Percentiles rank a stretch among this genome's conserved stretches.
These are phyloP conservation scores for Trichosurus vulpecula DNA, from an alignment of 2,797 vertebrate species.

Conservation along the genomic window DNA sequence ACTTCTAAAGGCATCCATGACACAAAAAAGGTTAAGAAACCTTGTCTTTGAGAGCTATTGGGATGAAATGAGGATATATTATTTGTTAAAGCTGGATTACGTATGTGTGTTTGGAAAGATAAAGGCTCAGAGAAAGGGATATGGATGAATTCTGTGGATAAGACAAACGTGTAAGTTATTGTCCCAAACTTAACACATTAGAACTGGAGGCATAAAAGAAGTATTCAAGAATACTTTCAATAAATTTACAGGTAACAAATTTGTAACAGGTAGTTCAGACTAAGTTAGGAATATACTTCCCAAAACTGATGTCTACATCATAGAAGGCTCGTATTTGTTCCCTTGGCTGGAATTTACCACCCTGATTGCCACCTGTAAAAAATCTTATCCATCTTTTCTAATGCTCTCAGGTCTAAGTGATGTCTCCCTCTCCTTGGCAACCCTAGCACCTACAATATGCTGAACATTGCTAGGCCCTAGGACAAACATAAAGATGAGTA, in stretches of 20 bases:
- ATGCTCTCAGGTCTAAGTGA: neutral
- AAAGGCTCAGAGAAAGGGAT: neutral
- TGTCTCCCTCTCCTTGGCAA: neutral
- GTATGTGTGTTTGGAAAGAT: constrained; percentile 16
- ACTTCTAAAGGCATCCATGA: neutral
- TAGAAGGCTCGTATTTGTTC: no score
- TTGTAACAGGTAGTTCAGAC: neutral
- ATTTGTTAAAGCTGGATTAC: neutral
- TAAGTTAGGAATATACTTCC: neutral
- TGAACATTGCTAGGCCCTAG: neutral
- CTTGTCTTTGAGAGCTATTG: neutral
- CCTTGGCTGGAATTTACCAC: neutral
- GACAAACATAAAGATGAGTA: neutral
- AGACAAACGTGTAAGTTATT: neutral
- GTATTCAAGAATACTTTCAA: neutral
- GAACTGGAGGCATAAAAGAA: neutral
- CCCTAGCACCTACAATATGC: neutral
- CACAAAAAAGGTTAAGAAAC: neutral
- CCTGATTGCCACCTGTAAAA: neutral
- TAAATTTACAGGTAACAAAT: neutral
- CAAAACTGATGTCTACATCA: neutral
- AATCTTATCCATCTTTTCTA: neutral
- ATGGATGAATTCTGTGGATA: neutral
- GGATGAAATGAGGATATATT: neutral
- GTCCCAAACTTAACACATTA: neutral